These are phyloP conservation scores for Urocyon cinereoargenteus DNA, from an alignment of 2,797 vertebrate species.

Conservation along the genomic window DNA sequence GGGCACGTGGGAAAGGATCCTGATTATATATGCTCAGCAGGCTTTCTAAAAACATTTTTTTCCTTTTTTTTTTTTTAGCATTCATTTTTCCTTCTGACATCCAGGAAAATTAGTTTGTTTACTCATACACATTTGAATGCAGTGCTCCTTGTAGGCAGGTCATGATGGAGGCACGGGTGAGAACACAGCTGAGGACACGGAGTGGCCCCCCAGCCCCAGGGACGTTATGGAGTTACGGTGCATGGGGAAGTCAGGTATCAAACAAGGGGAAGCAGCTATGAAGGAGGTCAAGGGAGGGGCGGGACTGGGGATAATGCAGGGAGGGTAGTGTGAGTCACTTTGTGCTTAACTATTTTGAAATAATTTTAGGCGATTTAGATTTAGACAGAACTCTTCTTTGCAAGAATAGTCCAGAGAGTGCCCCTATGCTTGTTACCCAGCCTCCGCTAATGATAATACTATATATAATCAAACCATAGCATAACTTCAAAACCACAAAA, in stretches of 20 bases:
- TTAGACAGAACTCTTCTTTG: not conserved
- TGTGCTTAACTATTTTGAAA: not conserved
- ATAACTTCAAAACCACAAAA: not conserved
- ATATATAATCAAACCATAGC: not conserved
- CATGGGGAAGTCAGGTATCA: not conserved
- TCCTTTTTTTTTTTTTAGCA: not conserved
- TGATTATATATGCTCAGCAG: not conserved
- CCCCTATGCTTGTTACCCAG: not conserved
- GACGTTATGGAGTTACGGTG: not conserved
- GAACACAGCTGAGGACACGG: not conserved
- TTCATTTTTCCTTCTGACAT: not conserved
- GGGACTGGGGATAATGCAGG: too few relatives aligned
- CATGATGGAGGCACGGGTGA: not conserved
- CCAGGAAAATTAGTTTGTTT: not conserved
- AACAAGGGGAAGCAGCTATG: not conserved
- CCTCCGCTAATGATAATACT: not conserved
- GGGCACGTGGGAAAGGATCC: not conserved
- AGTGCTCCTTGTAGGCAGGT: not conserved
- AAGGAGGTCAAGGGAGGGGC: not conserved
- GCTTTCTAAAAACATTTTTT: not conserved
- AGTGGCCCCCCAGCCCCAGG: too few relatives aligned
- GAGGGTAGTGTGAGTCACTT: not conserved
- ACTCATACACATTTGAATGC: not conserved
- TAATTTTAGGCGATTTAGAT: slow-evolving; percentile 28
- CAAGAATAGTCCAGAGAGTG: not conserved